Evolutionary conservation across 2,797 vertebrate species (phyloP).

Genomic region (Sebastes variabilis): DNA sequence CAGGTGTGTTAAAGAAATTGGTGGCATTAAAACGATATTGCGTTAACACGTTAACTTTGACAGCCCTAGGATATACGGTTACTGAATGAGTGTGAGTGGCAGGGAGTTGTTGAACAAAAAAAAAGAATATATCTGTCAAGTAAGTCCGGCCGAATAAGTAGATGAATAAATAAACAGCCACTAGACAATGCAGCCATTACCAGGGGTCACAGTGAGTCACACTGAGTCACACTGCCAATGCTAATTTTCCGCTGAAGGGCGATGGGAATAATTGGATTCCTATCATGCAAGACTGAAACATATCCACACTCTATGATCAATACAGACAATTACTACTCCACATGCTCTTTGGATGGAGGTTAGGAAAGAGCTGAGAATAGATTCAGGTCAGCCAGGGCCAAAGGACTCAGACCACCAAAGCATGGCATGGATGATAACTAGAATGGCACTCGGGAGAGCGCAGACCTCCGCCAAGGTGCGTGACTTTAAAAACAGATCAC

Average conservation of each 20-base stretch:
- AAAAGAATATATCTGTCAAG: neutral
- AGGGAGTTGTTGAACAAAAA: neutral
- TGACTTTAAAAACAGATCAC: too few relatives aligned
- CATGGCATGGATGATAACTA: neutral
- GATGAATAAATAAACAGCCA: conserved; percentile 40
- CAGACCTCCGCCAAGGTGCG: too few relatives aligned
- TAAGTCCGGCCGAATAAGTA: neutral
- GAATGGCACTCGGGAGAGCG: too few relatives aligned
- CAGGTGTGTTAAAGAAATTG: too few relatives aligned
- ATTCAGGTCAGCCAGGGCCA: conserved; percentile 4
- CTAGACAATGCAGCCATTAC: conserved; percentile 19
- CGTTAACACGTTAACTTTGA: too few relatives aligned
- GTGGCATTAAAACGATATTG: too few relatives aligned
- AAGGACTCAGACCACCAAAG: neutral
- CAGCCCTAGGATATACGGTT: neutral
- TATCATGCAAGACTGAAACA: conserved; percentile 32
- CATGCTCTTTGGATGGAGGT: neutral
- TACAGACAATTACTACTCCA: conserved; percentile 12
- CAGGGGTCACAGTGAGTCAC: conserved; percentile 15
- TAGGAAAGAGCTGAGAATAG: conserved; percentile 14
- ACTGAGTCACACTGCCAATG: conserved; percentile 36
- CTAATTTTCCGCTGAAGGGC: conserved; percentile 41
- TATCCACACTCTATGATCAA: conserved; percentile 34
- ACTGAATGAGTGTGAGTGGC: neutral
- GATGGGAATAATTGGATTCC: conserved; percentile 39